phyloP scores from a whole-genome alignment of 2,797 vertebrate genomes.

The Furcifer pardalis region DNA sequence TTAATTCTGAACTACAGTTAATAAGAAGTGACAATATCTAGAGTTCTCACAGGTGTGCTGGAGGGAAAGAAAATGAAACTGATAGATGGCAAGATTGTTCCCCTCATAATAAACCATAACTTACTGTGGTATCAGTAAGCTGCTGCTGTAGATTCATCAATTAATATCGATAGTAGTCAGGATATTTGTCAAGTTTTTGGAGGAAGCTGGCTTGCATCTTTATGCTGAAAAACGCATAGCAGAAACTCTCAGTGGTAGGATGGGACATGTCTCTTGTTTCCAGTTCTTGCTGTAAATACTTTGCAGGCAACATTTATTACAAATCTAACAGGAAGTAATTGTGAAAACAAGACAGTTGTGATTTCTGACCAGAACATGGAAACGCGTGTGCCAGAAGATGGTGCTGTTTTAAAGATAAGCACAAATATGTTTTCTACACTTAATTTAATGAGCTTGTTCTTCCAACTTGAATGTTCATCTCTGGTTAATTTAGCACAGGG shows the following conservation, averaged over 20 bases:
- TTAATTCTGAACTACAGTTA: not conserved
- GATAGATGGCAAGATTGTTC: not conserved
- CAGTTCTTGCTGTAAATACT: not conserved
- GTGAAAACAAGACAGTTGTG: not conserved
- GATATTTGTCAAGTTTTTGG: not conserved
- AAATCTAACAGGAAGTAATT: slow-evolving; percentile 15
- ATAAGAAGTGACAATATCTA: not conserved
- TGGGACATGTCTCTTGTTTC: not conserved
- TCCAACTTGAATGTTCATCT: not conserved
- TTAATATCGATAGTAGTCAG: not conserved
- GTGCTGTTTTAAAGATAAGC: slow-evolving; percentile 70
- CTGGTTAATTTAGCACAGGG: too few relatives aligned
- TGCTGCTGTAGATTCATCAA: not conserved
- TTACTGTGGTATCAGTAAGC: not conserved
- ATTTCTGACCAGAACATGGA: slow-evolving; percentile 21
- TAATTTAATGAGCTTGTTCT: slow-evolving; percentile 33
- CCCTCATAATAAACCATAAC: not conserved
- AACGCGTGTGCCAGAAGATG: slow-evolving; percentile 65
- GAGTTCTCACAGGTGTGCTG: not conserved
- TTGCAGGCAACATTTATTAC: not conserved
- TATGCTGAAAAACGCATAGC: not conserved
- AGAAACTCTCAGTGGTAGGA: not conserved
- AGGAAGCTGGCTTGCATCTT: not conserved
- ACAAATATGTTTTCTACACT: not conserved
- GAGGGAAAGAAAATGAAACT: not conserved